Evolutionary conservation across 2,113 vertebrate genomes (phyloP).

Genomic region (Lagenorhynchus albirostris): DNA sequence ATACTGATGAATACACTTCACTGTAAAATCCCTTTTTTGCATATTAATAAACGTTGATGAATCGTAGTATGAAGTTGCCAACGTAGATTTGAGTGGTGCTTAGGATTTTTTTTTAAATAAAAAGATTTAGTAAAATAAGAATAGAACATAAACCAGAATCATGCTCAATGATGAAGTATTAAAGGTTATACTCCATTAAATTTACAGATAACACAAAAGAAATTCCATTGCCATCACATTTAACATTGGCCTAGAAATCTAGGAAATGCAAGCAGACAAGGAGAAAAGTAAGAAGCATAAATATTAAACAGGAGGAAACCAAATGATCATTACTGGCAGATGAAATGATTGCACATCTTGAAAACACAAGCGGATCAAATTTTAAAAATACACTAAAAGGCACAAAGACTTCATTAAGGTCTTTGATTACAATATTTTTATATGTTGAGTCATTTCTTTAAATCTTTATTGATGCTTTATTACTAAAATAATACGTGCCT

Average conservation of each 20-base stretch:
- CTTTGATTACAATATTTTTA: neutral
- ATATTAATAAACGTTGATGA: neutral
- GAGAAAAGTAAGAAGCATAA: neutral
- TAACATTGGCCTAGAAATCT: neutral
- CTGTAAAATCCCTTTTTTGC: neutral
- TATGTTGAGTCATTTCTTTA: neutral
- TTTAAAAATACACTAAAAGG: neutral
- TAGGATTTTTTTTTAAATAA: neutral
- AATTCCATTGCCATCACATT: neutral
- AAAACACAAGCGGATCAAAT: neutral
- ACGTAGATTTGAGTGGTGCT: neutral
- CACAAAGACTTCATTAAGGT: neutral
- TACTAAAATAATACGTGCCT: neutral
- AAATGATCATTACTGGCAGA: neutral
- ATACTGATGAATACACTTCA: neutral
- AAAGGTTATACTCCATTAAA: neutral
- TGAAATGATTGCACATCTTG: neutral
- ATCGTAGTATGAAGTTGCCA: neutral
- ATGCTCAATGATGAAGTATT: neutral
- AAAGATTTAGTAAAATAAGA: neutral
- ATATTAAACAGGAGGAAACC: neutral
- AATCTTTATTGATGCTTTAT: neutral
- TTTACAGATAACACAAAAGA: neutral
- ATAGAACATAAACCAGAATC: neutral
- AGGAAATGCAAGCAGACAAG: neutral